Conservation (phyloP, 2,113 vertebrate genomes). For the Cyphomyrus discorhynchus region DNA sequence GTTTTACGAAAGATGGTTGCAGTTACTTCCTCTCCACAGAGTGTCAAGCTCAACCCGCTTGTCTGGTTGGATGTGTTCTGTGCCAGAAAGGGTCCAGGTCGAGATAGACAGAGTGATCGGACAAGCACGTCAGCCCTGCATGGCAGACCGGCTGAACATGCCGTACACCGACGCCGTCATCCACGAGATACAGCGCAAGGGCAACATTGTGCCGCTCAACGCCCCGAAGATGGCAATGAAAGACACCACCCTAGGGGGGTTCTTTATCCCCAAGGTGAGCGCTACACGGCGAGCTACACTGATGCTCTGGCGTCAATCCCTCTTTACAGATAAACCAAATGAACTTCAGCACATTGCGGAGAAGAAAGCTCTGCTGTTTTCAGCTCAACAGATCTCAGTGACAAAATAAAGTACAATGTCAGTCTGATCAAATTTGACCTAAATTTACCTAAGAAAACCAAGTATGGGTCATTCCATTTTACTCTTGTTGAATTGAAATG, state of each 20-base stretch:
- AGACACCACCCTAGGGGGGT: constrained; percentile 56
- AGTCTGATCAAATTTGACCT: background rate
- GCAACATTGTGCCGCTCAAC: constrained; percentile 66
- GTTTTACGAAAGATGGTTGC: background rate
- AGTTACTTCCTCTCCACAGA: background rate
- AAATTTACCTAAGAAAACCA: background rate
- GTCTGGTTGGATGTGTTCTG: background rate
- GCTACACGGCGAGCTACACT: too few species aligned
- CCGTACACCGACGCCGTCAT: constrained; percentile 75
- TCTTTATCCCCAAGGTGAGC: constrained; percentile 67
- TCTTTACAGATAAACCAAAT: background rate
- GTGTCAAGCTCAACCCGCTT: background rate
- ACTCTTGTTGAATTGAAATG: background rate
- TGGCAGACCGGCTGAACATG: constrained; percentile 61
- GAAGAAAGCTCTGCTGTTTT: background rate
- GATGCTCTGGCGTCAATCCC: background rate
- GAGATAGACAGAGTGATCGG: constrained; percentile 63
- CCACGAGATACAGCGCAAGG: constrained; percentile 73
- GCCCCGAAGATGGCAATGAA: constrained; percentile 48
- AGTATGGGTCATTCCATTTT: background rate
- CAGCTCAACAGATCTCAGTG: background rate
- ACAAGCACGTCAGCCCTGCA: constrained; percentile 42
- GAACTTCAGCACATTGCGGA: background rate
- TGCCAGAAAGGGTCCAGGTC: constrained; percentile 51
- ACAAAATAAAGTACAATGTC: background rate